Evolutionary conservation across 2,113 vertebrate species (phyloP).

Genomic region (Balaenoptera acutorostrata): DNA sequence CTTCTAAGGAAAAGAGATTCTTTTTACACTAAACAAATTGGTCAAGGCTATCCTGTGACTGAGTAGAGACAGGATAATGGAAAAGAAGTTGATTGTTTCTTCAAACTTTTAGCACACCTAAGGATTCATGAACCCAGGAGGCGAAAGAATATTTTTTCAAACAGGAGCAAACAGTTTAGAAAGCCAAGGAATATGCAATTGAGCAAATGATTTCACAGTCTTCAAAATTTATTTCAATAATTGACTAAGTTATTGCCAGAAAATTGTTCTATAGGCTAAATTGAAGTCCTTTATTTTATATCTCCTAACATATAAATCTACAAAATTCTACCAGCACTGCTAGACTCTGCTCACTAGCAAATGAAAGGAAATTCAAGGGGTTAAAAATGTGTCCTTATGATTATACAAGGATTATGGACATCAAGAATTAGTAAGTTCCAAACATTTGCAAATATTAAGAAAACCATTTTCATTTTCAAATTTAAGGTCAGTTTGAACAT

Average conservation of each 20-base stretch:
- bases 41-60: background rate
- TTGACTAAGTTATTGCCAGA: background rate
- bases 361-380: background rate
- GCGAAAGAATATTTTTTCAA: background rate
- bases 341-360: background rate
- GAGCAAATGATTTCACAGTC: background rate
- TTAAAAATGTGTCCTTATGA: background rate
- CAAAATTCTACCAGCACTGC: background rate
- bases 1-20: background rate
- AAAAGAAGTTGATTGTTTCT: background rate
- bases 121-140: background rate
- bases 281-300: background rate
- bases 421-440: background rate
- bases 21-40: background rate
- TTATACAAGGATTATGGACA: background rate
- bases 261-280: background rate
- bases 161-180: background rate
- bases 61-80: background rate
- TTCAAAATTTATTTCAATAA: background rate
- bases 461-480: background rate
- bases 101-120: background rate
- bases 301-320: background rate
- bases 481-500: background rate
- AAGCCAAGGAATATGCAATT: background rate
- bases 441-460: background rate